Evolutionary conservation across 92 coral and sea anemone species (phyloP).

Genomic region (Epizoanthus scotinus): DNA sequence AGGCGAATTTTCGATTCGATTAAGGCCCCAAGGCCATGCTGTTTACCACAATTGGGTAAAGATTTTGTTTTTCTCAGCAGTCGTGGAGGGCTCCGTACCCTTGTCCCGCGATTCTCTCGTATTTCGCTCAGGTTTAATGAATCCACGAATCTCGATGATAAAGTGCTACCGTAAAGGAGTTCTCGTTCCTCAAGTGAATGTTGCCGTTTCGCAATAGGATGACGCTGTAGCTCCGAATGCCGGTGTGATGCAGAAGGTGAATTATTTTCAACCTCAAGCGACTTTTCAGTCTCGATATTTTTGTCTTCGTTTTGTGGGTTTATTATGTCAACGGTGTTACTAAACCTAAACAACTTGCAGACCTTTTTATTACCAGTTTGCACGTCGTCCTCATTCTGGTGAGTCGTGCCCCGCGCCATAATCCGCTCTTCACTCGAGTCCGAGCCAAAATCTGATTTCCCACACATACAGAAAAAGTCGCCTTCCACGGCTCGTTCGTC

Average conservation of each 20-base stretch:
- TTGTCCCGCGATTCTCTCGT: conserved; percentile 72
- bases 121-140: conserved; percentile 86
- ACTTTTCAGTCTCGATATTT: conserved; percentile 26
- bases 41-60: conserved; percentile 89
- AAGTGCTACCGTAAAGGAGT: conserved; percentile 55
- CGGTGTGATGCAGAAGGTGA: conserved; percentile 57
- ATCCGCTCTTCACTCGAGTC: conserved; percentile 23
- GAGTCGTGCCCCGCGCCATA: background rate
- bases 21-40: conserved; percentile 89
- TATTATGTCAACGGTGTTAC: conserved; percentile 79
- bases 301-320: conserved; percentile 66
- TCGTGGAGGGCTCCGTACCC: conserved; percentile 84
- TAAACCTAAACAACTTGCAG: conserved; percentile 77
- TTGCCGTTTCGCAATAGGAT: conserved; percentile 63
- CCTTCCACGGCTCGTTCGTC: conserved; percentile 62
- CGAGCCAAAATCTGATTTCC: conserved; percentile 48
- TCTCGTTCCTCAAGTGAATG: conserved; percentile 59
- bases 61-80: conserved; percentile 90
- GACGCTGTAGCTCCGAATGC: conserved; percentile 81
- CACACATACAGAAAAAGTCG: conserved; percentile 44
- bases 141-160: conserved; percentile 79
- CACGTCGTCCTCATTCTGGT: conserved; percentile 4
- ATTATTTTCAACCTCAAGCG: conserved; percentile 47
- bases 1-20: conserved; percentile 97
- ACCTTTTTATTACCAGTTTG: conserved; percentile 40